Conservation (phyloP, 2,113 vertebrate genomes). For the Pygoscelis adeliae region DNA sequence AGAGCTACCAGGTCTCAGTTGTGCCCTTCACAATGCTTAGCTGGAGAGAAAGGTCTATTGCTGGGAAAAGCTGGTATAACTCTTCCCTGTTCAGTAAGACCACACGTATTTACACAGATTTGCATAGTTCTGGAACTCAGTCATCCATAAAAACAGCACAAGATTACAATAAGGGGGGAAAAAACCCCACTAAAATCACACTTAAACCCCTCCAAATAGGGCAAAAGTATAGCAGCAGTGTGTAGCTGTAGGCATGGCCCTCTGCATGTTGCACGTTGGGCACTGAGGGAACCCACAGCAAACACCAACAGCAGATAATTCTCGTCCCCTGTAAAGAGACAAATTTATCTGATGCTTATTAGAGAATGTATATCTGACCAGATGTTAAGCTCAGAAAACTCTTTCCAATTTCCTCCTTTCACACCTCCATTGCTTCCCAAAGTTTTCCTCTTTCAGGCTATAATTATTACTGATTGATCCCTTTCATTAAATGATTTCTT, state of each 20-base stretch:
- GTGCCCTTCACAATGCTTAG: background rate
- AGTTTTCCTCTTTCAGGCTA: background rate
- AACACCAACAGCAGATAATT: background rate
- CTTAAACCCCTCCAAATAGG: background rate
- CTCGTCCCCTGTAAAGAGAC: background rate
- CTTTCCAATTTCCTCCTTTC: background rate
- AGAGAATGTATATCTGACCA: background rate
- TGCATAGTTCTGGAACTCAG: background rate
- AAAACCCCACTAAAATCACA: background rate
- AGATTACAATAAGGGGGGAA: background rate
- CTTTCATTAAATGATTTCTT: background rate
- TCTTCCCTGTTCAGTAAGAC: accelerated
- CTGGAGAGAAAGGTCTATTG: background rate
- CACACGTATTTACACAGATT: background rate
- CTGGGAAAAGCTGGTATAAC: background rate
- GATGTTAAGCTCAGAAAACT: background rate
- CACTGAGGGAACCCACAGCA: background rate
- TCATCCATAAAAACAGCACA: background rate
- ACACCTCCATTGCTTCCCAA: background rate
- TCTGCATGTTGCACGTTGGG: accelerated
- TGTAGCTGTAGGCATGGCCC: background rate
- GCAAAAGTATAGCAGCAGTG: background rate
- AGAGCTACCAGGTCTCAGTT: background rate
- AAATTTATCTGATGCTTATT: background rate
- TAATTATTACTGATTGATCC: background rate